Evolutionary conservation across 2,113 vertebrate genomes (phyloP).

Genomic region (Alaudala cheleensis): DNA sequence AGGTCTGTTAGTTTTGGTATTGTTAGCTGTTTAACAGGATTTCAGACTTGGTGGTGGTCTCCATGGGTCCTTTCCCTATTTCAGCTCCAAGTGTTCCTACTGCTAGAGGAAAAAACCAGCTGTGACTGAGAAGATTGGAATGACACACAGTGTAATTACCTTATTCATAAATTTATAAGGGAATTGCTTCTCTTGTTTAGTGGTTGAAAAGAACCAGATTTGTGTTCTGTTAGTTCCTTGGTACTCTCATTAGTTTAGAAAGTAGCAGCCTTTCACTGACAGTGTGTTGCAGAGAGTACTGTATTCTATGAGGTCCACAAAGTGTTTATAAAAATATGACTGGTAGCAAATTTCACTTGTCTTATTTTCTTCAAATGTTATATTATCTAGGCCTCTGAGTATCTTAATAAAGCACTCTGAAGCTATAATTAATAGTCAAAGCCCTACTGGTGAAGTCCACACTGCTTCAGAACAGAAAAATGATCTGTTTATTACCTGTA

Average conservation of each 20-base stretch:
- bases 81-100: constrained; percentile 13
- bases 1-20: constrained; percentile 69
- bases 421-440: constrained; percentile 3
- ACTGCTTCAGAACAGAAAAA: not conserved
- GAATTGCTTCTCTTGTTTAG: not conserved
- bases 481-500: constrained; percentile 14
- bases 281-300: not conserved
- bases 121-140: constrained; percentile 55
- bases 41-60: constrained; percentile 68
- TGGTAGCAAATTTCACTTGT: not conserved
- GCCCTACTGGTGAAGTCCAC: not conserved
- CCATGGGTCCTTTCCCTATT: constrained; percentile 32
- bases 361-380: not conserved
- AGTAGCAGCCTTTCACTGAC: not conserved
- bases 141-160: constrained; percentile 49
- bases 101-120: constrained; percentile 8
- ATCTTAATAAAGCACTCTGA: not conserved
- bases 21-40: constrained; percentile 72
- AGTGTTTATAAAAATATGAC: not conserved
- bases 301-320: not conserved
- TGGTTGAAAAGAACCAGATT: not conserved
- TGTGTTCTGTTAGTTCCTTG: not conserved
- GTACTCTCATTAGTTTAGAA: not conserved
- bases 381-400: not conserved
- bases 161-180: not conserved